Evolutionary conservation across 2,888 invertebrate genomes (phyloP), one percentile per base, ranked within the genome.

Genomic region (Cyclophora albipunctata): DNA sequence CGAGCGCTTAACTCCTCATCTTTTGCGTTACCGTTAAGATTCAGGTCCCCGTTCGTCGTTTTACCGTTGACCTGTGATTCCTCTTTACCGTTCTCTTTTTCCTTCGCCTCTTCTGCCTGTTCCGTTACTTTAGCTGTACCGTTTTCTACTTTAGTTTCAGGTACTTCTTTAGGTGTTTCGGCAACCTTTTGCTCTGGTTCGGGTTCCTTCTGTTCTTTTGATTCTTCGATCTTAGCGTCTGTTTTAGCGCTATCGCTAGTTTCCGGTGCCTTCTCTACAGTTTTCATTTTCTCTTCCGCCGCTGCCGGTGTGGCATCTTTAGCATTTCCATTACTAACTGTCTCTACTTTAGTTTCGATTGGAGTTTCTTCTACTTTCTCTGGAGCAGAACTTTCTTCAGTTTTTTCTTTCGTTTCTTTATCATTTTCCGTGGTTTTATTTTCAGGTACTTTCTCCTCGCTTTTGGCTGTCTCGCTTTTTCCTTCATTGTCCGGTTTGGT

Each of bases 1-100:
- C 83, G 72, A 35, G 83, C 71, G 51, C 67, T 81, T 55, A 85
- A 63, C 57, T 84, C 83, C 40, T 79, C 78, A 4, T 71, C 70
- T 59, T 79, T 75, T 3, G 74, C 61, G 49, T 83, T 75, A 4
- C 86, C 87, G 46, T 86, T 87, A 52, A 78, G 56, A 55, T 71
- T 76, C 3, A 69, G 65, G 44, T 79, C 73, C 4, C 85, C 81
- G 46, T 86, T 84, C 3, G 76, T 75, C 34, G 73, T 51, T 58
- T 84, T 81, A 2, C 85, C 85, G 51, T 89, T 89, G 2, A 85
- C 59, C 62, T 83, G 75, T 20, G 20, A 20, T 20, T 20, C 20
- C 20, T 20, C 20, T 7, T 71, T 58, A 54, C 81, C 79, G 55
- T 68, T 68, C 42, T 75, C 75, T 45, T 49, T 64, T 37, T 71